Base-by-base conservation (phyloP, 1,140 invertebrate genomes). In the Drosophila repleta region DNA sequence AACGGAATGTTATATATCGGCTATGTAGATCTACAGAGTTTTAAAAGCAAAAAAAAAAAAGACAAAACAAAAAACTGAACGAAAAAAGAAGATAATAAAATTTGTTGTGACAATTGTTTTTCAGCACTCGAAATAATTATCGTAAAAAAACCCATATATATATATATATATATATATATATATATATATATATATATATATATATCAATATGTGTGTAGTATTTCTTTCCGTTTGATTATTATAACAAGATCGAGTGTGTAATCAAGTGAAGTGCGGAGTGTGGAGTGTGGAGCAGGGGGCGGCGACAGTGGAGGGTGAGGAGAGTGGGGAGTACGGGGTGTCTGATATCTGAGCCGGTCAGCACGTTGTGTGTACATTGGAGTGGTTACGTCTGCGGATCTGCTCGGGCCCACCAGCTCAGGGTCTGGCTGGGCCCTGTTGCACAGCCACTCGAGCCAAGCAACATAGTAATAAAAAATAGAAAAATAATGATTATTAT, bases 41-140 rank as follows among this genome's bases (percentile, higher is more conserved):
- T 15, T 26, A 4, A 3, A 6, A 26, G 21, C 24, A 29, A 13
- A 13, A 20, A 45, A 20, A 24, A 24, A 29, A 29, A 29, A 8
- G 29, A 8, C n/a, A n/a, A 29, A 29, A 29, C 29, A 8, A 29
- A 29, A 29, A 10, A 6, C 4, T 8, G 8, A 29, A 7, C 6
- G 26, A 29, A 6, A 8, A 29, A 29, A 29, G 29, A 29, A 17
- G 17, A 43, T 10, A 43, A 45, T 18, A 13, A 21, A 20, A 13
- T 20, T 20, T 11, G 20, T 45, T 45, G 11, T 45, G 17, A 10
- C 17, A 57, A 57, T 56, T 11, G 20, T 37, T 72, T 78, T 70
- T 62, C 29, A 61, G 53, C 73, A 72, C 73, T 73, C 58, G 52
- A 85, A 83, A 79, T 74, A 88, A 88, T 88, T 89, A 88, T 88